Conservation (phyloP, 2,113 vertebrate genomes). For the Clarias gariepinus region DNA sequence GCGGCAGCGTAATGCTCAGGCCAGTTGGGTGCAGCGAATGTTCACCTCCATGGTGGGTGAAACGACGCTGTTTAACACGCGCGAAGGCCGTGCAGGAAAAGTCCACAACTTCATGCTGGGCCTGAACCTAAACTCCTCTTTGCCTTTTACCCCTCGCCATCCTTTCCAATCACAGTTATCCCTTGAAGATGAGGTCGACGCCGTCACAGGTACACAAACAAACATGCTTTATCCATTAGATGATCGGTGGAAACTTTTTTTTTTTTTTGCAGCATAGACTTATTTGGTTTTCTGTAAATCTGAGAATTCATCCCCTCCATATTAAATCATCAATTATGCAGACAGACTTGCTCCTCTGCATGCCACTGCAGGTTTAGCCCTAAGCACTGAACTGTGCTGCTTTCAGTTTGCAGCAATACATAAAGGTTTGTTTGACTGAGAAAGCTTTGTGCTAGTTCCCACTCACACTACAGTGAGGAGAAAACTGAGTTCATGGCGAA, state of each 20-base stretch:
- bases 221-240: not conserved
- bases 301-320: not conserved
- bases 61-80: slow-evolving; percentile 89
- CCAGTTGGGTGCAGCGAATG: slow-evolving; percentile 93
- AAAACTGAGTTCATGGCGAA: not conserved
- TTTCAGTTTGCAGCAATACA: slow-evolving; percentile 12
- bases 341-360: not conserved
- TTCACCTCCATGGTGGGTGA: slow-evolving; percentile 89
- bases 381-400: not conserved
- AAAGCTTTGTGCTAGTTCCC: slow-evolving; percentile 7
- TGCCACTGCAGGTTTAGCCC: slow-evolving; percentile 24
- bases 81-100: slow-evolving; percentile 94
- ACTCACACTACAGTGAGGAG: not conserved
- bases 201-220: slow-evolving; percentile 82
- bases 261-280: not conserved
- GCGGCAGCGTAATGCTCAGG: slow-evolving; percentile 75
- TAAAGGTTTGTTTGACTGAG: slow-evolving; percentile 4
- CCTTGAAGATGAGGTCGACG: slow-evolving; percentile 82
- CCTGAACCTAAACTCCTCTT: slow-evolving; percentile 86
- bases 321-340: not conserved
- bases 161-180: slow-evolving; percentile 64
- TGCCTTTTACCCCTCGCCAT: slow-evolving; percentile 76
- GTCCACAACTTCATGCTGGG: slow-evolving; percentile 99
- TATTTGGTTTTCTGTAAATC: not conserved
- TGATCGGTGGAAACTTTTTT: not conserved